These are phyloP conservation scores for Pteromalus puparum DNA, from an alignment of 1,140 invertebrate genomes.

Conservation along the genomic window DNA sequence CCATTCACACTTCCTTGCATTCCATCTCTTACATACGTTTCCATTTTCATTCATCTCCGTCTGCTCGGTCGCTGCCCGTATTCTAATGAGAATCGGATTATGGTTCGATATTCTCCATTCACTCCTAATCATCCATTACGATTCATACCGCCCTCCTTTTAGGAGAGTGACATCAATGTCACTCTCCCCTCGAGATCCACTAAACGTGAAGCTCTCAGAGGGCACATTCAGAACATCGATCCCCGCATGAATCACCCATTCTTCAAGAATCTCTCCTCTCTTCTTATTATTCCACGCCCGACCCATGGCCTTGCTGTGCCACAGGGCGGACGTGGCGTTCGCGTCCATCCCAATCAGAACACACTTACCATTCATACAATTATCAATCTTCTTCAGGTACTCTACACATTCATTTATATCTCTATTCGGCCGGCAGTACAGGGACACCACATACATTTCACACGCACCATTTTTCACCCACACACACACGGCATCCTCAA, in stretches of 20 bases:
- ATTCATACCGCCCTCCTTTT: background rate
- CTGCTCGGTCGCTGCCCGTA: background rate
- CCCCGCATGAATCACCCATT: background rate
- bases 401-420: constrained; percentile 16
- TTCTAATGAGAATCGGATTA: constrained; percentile 24
- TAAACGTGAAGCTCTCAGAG: constrained; percentile 30
- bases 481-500: constrained; percentile 37
- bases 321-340: constrained; percentile 51
- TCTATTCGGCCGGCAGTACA: constrained; percentile 44
- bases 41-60: background rate
- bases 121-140: background rate
- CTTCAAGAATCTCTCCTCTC: background rate
- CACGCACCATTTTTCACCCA: constrained; percentile 47
- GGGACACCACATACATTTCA: constrained; percentile 39
- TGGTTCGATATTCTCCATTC: constrained; percentile 34
- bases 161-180: constrained; percentile 48
- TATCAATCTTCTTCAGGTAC: constrained; percentile 39
- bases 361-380: background rate
- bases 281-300: background rate
- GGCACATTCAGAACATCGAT: constrained; percentile 50
- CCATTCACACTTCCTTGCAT: constrained; percentile 13
- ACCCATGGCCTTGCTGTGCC: constrained; percentile 30
- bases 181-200: too few relatives aligned
- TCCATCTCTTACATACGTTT: background rate
- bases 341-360: constrained; percentile 51